phyloP scores from a whole-genome alignment of 2,797 vertebrate species.

The Notamacropus eugenii region DNA sequence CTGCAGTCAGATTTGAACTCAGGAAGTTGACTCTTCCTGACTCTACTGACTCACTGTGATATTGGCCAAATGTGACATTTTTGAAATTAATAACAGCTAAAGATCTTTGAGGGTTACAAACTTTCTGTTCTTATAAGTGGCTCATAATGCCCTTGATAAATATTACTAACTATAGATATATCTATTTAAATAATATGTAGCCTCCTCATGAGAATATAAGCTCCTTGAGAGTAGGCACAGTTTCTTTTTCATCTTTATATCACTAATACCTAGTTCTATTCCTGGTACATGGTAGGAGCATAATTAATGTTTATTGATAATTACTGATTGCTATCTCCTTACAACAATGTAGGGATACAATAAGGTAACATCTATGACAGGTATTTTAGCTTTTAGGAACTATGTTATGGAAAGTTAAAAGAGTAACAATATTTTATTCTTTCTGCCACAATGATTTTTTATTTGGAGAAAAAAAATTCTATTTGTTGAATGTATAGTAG shows the following conservation, averaged over 20 bases:
- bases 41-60: neutral
- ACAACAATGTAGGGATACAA: neutral
- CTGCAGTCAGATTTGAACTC: neutral
- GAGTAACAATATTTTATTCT: neutral
- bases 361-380: conserved; percentile 20
- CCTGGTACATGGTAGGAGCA: neutral
- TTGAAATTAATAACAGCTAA: neutral
- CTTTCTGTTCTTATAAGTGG: neutral
- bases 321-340: conserved; percentile 13
- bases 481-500: neutral
- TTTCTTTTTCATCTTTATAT: neutral
- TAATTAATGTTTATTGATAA: neutral
- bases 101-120: neutral
- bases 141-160: neutral
- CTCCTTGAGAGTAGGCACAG: neutral
- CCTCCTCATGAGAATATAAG: neutral
- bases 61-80: neutral
- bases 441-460: conserved; percentile 16
- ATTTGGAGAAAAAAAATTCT: neutral
- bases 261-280: neutral
- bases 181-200: neutral
- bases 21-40: neutral
- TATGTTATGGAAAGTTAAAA: conserved; percentile 31
- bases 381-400: conserved; percentile 43
- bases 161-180: neutral